Percentiles rank a stretch among this genome's conserved stretches.
Conservation (phyloP, 1,140 invertebrate species). For the Aphidius ervi region DNA sequence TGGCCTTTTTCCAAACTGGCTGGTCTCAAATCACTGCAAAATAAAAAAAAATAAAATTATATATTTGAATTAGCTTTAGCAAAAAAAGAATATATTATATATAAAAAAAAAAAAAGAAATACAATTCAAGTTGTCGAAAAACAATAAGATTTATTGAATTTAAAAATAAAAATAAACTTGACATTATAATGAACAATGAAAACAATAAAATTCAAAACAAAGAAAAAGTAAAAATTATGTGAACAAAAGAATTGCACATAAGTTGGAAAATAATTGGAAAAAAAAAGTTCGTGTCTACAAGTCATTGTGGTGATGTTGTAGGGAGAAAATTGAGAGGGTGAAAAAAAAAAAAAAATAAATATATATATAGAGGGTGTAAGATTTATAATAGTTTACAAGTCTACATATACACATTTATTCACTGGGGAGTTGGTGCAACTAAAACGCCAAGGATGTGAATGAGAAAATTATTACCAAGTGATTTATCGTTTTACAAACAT, state of each 20-base stretch:
- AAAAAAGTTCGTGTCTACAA: too few species aligned
- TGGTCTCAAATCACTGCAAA: conserved; percentile 73
- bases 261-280: too few species aligned
- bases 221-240: too few species aligned
- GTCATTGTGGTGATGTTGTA: neutral
- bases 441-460: neutral
- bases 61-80: neutral
- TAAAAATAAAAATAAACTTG: too few species aligned
- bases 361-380: neutral
- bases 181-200: neutral
- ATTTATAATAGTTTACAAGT: conserved; percentile 4
- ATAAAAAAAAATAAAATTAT: conserved; percentile 24
- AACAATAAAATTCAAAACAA: neutral
- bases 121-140: neutral
- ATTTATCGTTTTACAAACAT: conserved; percentile 20
- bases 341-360: neutral
- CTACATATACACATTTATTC: neutral
- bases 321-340: neutral
- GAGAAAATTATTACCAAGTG: conserved; percentile 22
- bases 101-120: too few species aligned
- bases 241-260: neutral
- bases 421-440: conserved; percentile 11
- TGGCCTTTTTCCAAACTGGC: conserved; percentile 77
- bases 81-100: neutral
- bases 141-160: too few species aligned